These are phyloP conservation scores for Drosophila acutilabella DNA, from an alignment of 2,888 invertebrate genomes.

Conservation along the genomic window DNA sequence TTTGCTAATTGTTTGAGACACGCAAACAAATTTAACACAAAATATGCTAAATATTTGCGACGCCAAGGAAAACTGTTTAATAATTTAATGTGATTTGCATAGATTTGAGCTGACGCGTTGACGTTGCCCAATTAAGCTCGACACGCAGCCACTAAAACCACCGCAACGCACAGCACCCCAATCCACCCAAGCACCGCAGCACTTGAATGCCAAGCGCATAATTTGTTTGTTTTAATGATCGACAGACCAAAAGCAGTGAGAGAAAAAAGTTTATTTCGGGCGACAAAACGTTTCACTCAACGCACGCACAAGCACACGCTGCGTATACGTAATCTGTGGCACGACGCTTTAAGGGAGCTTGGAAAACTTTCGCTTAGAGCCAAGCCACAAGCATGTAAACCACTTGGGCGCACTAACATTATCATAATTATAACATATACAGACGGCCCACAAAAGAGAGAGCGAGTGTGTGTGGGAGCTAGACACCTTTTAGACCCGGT, in stretches of 20 bases:
- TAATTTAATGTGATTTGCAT: slow-evolving; percentile 77
- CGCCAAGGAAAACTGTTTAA: slow-evolving; percentile 68
- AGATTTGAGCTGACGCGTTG: slow-evolving; percentile 69
- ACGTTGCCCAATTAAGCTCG: slow-evolving; percentile 68
- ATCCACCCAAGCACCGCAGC: slow-evolving; percentile 17
- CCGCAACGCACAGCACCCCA: not conserved
- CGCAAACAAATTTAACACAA: slow-evolving; percentile 78
- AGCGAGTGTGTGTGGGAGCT: slow-evolving; percentile 14
- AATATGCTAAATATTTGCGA: slow-evolving; percentile 69
- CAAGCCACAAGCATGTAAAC: slow-evolving; percentile 58
- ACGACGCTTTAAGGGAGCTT: slow-evolving; percentile 29
- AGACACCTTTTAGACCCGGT: slow-evolving; percentile 41
- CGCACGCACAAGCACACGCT: slow-evolving; percentile 34
- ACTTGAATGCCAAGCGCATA: slow-evolving; percentile 46
- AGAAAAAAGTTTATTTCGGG: slow-evolving; percentile 26
- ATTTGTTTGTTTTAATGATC: slow-evolving; percentile 60
- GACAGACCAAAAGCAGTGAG: slow-evolving; percentile 12
- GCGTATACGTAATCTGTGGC: slow-evolving; percentile 58
- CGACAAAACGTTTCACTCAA: slow-evolving; percentile 57
- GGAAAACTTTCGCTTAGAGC: slow-evolving; percentile 45
- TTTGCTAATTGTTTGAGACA: slow-evolving; percentile 80
- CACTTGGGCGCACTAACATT: slow-evolving; percentile 78
- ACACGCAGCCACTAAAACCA: slow-evolving; percentile 63
- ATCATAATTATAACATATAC: slow-evolving; percentile 72
- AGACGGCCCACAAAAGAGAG: slow-evolving; percentile 13